Evolutionary conservation across 2,797 vertebrate genomes (phyloP), one percentile per base, ranked within the genome.

Genomic region (Amazona finschi): DNA sequence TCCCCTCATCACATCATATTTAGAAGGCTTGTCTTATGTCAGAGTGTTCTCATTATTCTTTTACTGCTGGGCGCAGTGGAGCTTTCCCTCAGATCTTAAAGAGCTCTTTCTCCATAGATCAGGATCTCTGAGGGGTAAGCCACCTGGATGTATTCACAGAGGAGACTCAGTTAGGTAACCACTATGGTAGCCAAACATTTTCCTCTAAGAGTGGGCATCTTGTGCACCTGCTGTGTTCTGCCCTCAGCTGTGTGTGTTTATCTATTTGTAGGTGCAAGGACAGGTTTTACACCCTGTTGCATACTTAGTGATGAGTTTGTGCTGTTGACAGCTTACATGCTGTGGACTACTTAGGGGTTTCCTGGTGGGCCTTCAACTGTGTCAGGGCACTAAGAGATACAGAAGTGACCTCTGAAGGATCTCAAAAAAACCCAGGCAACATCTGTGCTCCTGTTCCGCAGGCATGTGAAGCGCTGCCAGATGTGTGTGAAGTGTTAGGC

Each of bases 211-310:
- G 22, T 1, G 38, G 47, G 27, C 16, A 41, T 31, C 22, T 52
- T 20, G 3, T 72, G 21, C 79, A 57, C 11, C 31, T 7, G 3
- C 0, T 0, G 31, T 52, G 21, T 64, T 85, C 57, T 7, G 2
- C 33, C 38, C 41, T 77, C 15, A 47, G 47, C 27, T 2, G 0
- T 3, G 13, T 38, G n/a, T 24, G 14, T 62, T 66, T 1, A 0
- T 73, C 41, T 52, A 21, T 70, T 53, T 47, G 6, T 20, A 3
- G 8, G 43, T 38, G 27, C 36, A 71, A 67, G 58, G 69, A 2
- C 39, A 36, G 30, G 17, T 30, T 80, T 94, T 75, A 14, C 31
- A 41, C 12, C 15, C 44, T 17, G 2, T n/a, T 33, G 49, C 15
- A 6, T 11, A 8, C 8, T 47, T 77, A 12, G 27, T 4, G 3